These are phyloP conservation scores for Anoplius nigerrimus DNA, from an alignment of 2,888 invertebrate genomes.

Conservation along the genomic window DNA sequence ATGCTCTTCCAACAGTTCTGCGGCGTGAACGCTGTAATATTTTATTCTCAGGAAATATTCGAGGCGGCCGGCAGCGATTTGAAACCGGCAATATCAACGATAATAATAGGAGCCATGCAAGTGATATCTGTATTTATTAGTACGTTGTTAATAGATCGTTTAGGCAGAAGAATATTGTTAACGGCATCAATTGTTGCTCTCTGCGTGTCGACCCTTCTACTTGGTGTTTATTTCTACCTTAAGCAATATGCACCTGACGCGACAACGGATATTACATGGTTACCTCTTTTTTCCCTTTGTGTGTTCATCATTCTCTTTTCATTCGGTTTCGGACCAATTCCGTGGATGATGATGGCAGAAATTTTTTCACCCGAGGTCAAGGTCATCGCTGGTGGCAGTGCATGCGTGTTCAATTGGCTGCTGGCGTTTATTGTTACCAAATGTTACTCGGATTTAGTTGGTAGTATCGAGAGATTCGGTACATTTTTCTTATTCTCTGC, in stretches of 20 bases:
- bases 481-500: conserved; percentile 87
- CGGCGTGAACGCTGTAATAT: conserved; percentile 89
- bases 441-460: conserved; percentile 79
- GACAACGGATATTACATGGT: conserved; percentile 80
- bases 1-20: conserved; percentile 94
- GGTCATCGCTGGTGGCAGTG: conserved; percentile 85
- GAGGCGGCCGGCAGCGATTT: conserved; percentile 79
- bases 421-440: conserved; percentile 88
- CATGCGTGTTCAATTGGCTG: conserved; percentile 89
- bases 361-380: conserved; percentile 88
- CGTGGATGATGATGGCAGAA: conserved; percentile 91
- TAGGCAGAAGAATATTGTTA: conserved; percentile 87
- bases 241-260: conserved; percentile 44
- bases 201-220: conserved; percentile 82
- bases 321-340: conserved; percentile 90
- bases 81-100: conserved; percentile 80
- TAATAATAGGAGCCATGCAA: conserved; percentile 90
- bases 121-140: conserved; percentile 85
- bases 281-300: conserved; percentile 85
- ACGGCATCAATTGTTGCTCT: conserved; percentile 83
- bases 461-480: conserved; percentile 52
- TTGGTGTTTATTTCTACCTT: conserved; percentile 83
- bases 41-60: conserved; percentile 87
- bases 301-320: conserved; percentile 89
- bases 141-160: conserved; percentile 86